Conservation (phyloP, 2,797 vertebrate genomes). For the Mormyrops boulengeri region DNA sequence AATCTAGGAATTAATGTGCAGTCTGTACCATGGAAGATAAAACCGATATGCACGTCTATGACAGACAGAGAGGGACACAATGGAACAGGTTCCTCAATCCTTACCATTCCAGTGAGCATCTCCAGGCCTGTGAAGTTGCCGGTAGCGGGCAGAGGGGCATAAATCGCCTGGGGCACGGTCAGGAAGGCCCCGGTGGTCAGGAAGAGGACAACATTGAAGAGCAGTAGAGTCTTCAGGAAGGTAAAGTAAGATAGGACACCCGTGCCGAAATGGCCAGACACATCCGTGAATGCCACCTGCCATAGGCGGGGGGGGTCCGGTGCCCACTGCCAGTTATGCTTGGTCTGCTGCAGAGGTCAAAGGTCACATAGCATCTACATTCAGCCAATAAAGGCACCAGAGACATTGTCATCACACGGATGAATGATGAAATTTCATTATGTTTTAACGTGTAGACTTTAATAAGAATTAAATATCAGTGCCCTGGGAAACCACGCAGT, state of each 20-base stretch:
- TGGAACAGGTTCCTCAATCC: slow-evolving; percentile 23
- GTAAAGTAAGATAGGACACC: slow-evolving; percentile 82
- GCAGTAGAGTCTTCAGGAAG: slow-evolving; percentile 74
- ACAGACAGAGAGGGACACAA: not conserved
- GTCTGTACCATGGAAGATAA: not conserved
- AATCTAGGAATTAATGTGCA: not conserved
- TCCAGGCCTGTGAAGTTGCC: slow-evolving; percentile 50
- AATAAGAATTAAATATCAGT: not conserved
- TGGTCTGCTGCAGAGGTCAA: slow-evolving; percentile 39
- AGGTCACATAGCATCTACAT: not conserved
- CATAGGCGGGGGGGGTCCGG: slow-evolving; percentile 52
- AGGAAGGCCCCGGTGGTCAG: slow-evolving; percentile 61
- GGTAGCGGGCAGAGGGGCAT: slow-evolving; percentile 29
- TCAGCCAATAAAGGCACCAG: not conserved
- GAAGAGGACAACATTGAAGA: slow-evolving; percentile 66
- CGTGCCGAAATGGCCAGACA: slow-evolving; percentile 73
- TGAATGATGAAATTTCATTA: not conserved
- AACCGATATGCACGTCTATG: not conserved
- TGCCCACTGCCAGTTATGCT: slow-evolving; percentile 47
- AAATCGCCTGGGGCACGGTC: slow-evolving; percentile 63
- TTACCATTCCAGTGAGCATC: slow-evolving; percentile 74
- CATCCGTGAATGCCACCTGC: slow-evolving; percentile 67
- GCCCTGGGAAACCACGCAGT: not conserved
- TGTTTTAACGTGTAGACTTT: not conserved
- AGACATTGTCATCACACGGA: not conserved